Evolutionary conservation across 2,113 vertebrate genomes (phyloP).

Genomic region (Naja naja): DNA sequence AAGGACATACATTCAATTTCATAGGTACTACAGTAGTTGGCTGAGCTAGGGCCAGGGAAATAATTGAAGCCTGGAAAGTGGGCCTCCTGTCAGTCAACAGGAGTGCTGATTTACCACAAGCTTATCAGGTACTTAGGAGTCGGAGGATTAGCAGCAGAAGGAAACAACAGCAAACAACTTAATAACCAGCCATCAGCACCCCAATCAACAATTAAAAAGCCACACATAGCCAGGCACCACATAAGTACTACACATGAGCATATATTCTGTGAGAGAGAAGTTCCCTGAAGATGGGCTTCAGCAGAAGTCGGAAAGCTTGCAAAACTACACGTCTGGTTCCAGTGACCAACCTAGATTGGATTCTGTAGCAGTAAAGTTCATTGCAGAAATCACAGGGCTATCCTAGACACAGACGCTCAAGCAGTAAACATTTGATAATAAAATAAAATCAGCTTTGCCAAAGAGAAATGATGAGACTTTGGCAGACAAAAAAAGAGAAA

Average conservation of each 20-base stretch:
- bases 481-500: too few species aligned
- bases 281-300: neutral
- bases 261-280: neutral
- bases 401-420: neutral
- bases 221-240: neutral
- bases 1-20: neutral
- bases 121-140: neutral
- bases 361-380: neutral
- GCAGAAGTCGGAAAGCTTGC: neutral
- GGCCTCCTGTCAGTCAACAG: neutral
- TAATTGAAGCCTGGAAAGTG: neutral
- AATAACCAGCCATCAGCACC: neutral
- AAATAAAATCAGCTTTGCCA: neutral
- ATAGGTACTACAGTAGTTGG: neutral
- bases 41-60: neutral
- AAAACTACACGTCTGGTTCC: neutral
- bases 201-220: too few species aligned
- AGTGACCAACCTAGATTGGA: neutral
- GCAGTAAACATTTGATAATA: neutral
- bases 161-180: neutral
- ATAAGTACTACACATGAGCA: neutral
- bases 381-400: accelerated
- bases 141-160: neutral
- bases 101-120: neutral
- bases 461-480: neutral